Percentiles rank a stretch among this genome's conserved stretches.
phyloP scores from a whole-genome alignment of 2,797 vertebrate genomes.

The Schizopygopsis pylzovi region DNA sequence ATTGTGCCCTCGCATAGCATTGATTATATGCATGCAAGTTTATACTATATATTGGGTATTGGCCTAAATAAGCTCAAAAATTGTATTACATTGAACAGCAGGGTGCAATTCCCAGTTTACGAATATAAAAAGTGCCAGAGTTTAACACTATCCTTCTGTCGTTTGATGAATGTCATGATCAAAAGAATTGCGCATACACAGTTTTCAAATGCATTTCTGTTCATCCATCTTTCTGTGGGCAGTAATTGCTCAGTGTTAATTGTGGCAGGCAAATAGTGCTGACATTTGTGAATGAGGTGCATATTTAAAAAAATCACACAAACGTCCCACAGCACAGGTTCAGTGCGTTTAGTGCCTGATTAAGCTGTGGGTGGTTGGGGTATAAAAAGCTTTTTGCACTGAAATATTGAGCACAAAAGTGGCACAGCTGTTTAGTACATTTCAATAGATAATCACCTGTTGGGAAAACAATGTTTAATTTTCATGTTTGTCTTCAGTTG shows the following conservation, averaged over 20 bases:
- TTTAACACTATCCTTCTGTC: background rate
- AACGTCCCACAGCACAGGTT: background rate
- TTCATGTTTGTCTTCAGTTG: background rate
- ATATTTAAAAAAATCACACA: background rate
- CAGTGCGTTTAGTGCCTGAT: background rate
- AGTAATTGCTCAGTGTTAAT: background rate
- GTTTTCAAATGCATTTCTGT: background rate
- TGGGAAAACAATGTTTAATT: background rate
- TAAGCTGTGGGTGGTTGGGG: background rate
- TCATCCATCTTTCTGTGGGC: background rate
- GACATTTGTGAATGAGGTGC: background rate
- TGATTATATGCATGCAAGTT: background rate
- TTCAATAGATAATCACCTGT: background rate
- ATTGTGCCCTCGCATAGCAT: background rate
- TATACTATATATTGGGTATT: background rate
- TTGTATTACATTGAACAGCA: background rate
- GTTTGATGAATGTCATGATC: background rate
- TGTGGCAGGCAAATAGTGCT: constrained; percentile 2
- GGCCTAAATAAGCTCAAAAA: background rate
- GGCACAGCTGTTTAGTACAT: background rate
- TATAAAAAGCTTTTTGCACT: background rate
- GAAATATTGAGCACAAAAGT: background rate
- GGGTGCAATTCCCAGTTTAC: background rate
- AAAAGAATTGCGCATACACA: background rate
- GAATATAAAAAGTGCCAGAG: background rate